These are phyloP conservation scores for Drosophila melanosoma DNA, from an alignment of 2,888 invertebrate species.

Conservation along the genomic window DNA sequence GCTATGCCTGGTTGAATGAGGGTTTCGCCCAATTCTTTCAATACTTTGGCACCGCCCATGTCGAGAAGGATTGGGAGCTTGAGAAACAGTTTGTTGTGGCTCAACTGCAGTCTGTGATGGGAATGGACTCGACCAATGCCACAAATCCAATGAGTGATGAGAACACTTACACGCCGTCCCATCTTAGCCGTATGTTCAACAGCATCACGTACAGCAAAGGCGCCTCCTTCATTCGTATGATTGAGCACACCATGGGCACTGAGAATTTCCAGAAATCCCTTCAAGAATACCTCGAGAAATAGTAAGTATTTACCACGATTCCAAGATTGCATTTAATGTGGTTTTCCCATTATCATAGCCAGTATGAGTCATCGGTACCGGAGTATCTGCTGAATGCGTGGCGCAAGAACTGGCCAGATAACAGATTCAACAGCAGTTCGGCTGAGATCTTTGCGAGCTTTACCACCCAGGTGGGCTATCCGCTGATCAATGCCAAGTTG, in stretches of 20 bases:
- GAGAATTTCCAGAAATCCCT: constrained; percentile 86
- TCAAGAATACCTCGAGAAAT: constrained; percentile 86
- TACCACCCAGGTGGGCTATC: constrained; percentile 89
- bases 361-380: constrained; percentile 84
- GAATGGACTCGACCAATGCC: constrained; percentile 86
- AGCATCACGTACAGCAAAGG: constrained; percentile 90
- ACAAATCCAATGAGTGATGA: constrained; percentile 87
- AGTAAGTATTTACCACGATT: constrained; percentile 64
- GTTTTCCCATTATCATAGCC: constrained; percentile 43
- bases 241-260: constrained; percentile 87
- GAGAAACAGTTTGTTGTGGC: constrained; percentile 89
- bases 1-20: constrained; percentile 88
- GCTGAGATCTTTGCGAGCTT: constrained; percentile 86
- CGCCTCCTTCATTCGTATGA: constrained; percentile 89
- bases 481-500: constrained; percentile 86
- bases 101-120: constrained; percentile 88
- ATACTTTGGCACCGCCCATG: constrained; percentile 87
- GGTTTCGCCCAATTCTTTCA: constrained; percentile 90
- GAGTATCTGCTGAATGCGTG: constrained; percentile 86
- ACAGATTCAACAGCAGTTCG: constrained; percentile 70
- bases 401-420: constrained; percentile 77
- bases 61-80: constrained; percentile 88
- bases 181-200: constrained; percentile 88
- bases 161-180: constrained; percentile 86
- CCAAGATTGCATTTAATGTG: background rate